Evolutionary conservation across 2,888 invertebrate genomes (phyloP).

Genomic region (Dicranocentrus wangi): DNA sequence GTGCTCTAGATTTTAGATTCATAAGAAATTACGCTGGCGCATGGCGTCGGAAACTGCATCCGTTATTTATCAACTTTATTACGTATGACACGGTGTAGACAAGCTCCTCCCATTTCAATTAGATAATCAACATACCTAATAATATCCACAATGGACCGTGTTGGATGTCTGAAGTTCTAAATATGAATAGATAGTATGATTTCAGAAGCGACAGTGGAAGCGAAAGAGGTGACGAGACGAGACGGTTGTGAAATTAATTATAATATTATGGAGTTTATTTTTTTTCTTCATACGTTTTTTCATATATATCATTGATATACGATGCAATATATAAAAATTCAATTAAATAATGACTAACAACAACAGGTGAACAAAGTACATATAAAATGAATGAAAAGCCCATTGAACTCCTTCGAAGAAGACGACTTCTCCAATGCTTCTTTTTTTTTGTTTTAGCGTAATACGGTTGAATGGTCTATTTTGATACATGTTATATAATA

Average conservation of each 20-base stretch:
- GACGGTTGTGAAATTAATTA: background rate
- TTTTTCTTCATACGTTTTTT: slow-evolving; percentile 50
- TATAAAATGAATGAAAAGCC: slow-evolving; percentile 67
- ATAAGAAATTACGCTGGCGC: too few relatives aligned
- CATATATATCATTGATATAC: slow-evolving; percentile 59
- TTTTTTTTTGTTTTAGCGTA: slow-evolving; percentile 17
- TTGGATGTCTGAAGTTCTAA: too few relatives aligned
- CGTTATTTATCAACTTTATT: too few relatives aligned
- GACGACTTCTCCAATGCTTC: slow-evolving; percentile 24
- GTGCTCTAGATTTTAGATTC: too few relatives aligned
- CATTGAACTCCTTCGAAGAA: slow-evolving; percentile 57
- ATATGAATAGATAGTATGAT: too few relatives aligned
- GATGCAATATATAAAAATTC: slow-evolving; percentile 67
- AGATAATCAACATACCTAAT: too few relatives aligned
- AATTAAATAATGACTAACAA: slow-evolving; percentile 67
- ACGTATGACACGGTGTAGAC: too few relatives aligned
- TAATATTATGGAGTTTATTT: slow-evolving; percentile 32
- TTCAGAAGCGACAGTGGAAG: too few relatives aligned
- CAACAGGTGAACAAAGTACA: slow-evolving; percentile 67
- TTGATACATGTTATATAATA: slow-evolving; percentile 41
- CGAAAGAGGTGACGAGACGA: background rate
- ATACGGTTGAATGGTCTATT: slow-evolving; percentile 52
- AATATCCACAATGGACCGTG: too few relatives aligned
- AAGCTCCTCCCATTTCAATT: too few relatives aligned
- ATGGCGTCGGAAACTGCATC: too few relatives aligned